A percentile compares a stretch with the other conserved stretches of the same genome.
These are phyloP conservation scores for Drosophila kohkoa DNA, from an alignment of 1,140 invertebrate genomes.

Conservation along the genomic window DNA sequence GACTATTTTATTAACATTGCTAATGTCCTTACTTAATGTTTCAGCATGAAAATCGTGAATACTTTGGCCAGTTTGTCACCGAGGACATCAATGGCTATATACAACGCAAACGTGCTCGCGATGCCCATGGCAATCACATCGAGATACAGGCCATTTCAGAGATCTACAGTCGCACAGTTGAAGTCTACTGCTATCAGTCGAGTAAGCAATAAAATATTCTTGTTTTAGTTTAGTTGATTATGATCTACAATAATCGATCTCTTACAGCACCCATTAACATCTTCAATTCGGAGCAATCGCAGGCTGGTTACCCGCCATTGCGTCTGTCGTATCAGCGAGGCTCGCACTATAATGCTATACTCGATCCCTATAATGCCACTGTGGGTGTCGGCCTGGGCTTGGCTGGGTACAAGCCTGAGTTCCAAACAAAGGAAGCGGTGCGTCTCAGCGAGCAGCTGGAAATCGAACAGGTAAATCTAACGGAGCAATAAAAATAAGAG, in stretches of 20 bases:
- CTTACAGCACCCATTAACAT: constrained; percentile 94
- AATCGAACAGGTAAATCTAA: constrained; percentile 89
- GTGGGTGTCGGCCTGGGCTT: constrained; percentile 95
- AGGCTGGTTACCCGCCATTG: constrained; percentile 93
- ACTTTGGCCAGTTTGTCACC: constrained; percentile 97
- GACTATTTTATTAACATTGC: no score
- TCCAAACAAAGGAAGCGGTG: constrained; percentile 92
- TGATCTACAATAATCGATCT: neutral
- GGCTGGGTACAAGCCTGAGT: constrained; percentile 92
- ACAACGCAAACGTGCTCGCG: constrained; percentile 90
- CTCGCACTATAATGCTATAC: constrained; percentile 96
- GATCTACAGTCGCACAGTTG: constrained; percentile 96
- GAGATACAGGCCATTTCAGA: constrained; percentile 98
- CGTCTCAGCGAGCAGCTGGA: constrained; percentile 93
- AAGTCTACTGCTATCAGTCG: constrained; percentile 95
- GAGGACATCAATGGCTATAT: constrained; percentile 96
- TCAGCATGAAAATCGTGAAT: constrained; percentile 91
- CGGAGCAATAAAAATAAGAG: no score
- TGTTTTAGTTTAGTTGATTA: constrained; percentile 2
- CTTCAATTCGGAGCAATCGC: constrained; percentile 91
- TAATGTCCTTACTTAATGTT: constrained; percentile 1
- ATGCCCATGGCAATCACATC: constrained; percentile 96
- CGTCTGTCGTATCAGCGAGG: constrained; percentile 95
- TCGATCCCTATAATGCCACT: constrained; percentile 94
- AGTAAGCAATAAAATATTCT: constrained; percentile 85